These are phyloP conservation scores for Semnopithecus entellus DNA, from an alignment of 2,113 vertebrate genomes.

Conservation along the genomic window DNA sequence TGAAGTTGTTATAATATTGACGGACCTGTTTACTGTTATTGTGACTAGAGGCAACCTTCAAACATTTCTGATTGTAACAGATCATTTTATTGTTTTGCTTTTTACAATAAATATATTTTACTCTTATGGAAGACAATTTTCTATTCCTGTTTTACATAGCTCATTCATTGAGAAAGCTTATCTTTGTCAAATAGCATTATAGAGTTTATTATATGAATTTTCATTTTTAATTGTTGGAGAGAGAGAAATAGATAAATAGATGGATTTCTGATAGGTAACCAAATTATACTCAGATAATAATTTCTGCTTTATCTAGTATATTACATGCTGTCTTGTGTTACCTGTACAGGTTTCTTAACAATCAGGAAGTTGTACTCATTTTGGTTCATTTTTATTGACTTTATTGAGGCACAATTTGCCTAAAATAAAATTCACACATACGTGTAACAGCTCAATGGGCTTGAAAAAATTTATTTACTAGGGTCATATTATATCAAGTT, in stretches of 20 bases:
- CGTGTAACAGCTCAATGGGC: neutral
- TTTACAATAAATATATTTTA: neutral
- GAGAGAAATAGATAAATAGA: neutral
- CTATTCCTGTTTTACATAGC: neutral
- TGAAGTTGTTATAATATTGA: neutral
- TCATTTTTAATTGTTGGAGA: neutral
- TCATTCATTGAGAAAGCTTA: neutral
- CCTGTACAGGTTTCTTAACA: neutral
- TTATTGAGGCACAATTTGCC: neutral
- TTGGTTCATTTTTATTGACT: neutral
- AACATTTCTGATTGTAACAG: neutral
- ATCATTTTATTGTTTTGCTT: neutral
- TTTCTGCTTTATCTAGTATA: neutral
- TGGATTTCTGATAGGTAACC: neutral
- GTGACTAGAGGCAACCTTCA: neutral
- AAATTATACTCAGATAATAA: neutral
- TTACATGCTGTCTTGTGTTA: neutral
- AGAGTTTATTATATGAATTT: neutral
- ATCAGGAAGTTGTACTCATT: neutral
- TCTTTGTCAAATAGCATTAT: neutral
- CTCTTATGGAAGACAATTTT: neutral
- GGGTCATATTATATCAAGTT: neutral
- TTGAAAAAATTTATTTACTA: neutral
- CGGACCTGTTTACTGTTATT: neutral
- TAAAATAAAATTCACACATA: neutral